phyloP scores from a whole-genome alignment of 1,140 invertebrate species.

The Diuraphis noxia region DNA sequence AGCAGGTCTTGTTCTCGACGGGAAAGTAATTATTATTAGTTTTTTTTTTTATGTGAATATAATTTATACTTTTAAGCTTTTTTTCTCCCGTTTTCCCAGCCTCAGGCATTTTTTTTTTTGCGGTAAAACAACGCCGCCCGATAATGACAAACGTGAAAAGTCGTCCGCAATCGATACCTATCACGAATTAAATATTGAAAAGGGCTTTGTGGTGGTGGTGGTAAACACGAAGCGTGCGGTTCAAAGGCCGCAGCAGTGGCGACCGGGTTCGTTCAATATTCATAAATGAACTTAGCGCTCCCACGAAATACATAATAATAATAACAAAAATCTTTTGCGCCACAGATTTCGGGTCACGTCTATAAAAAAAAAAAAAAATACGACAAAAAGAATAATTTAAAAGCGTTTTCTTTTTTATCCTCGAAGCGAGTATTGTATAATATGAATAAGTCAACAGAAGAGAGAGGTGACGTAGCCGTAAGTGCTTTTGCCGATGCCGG shows the following conservation, averaged over 20 bases:
- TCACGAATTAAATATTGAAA: conserved; percentile 29
- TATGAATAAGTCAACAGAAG: conserved; percentile 49
- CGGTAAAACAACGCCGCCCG: not conserved
- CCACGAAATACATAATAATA: conserved; percentile 28
- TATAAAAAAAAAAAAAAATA: not conserved
- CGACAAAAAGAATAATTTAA: conserved; percentile 53
- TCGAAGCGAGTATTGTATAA: not conserved
- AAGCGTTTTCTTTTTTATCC: conserved; percentile 36
- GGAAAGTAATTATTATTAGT: not conserved
- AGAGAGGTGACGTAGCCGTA: conserved; percentile 24
- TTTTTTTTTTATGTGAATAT: not conserved
- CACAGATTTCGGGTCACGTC: conserved; percentile 31
- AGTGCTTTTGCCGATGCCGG: conserved; percentile 30
- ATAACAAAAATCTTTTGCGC: conserved; percentile 17
- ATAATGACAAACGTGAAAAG: not conserved
- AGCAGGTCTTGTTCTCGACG: not conserved
- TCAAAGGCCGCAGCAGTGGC: not conserved
- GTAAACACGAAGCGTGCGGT: not conserved
- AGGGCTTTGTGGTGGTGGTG: not conserved
- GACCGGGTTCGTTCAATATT: conserved; percentile 36
- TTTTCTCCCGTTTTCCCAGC: not conserved
- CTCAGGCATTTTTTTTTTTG: not conserved
- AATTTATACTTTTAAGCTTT: not conserved
- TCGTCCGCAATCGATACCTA: conserved; percentile 26
- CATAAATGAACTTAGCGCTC: conserved; percentile 37